phyloP scores from a whole-genome alignment of 1,140 invertebrate genomes.

The Lerema accius region DNA sequence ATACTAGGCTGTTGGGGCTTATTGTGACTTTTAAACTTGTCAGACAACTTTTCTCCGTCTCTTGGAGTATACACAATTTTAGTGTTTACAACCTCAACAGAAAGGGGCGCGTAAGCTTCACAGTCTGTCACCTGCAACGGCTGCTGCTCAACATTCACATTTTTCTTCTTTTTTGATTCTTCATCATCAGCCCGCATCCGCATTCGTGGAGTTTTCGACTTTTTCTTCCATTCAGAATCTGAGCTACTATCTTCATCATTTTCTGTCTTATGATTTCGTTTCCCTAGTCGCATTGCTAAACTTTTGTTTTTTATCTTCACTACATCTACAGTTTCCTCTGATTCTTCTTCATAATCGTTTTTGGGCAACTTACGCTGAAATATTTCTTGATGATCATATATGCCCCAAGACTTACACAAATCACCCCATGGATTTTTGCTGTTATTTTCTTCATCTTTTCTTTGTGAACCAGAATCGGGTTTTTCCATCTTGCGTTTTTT shows the following conservation, averaged over 20 bases:
- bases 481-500: conserved; percentile 84
- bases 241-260: conserved; percentile 73
- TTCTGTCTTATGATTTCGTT: conserved; percentile 60
- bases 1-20: conserved; percentile 48
- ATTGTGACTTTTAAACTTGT: conserved; percentile 60
- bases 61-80: conserved; percentile 52
- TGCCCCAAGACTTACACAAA: conserved; percentile 87
- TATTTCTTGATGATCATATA: conserved; percentile 84
- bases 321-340: conserved; percentile 30
- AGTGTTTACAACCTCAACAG: conserved; percentile 69
- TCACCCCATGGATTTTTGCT: conserved; percentile 89
- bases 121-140: conserved; percentile 49
- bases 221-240: conserved; percentile 83
- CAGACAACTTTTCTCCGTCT: conserved; percentile 57
- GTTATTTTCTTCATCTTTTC: conserved; percentile 58
- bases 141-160: conserved; percentile 48
- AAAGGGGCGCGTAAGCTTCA: conserved; percentile 63
- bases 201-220: conserved; percentile 88
- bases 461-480: conserved; percentile 66
- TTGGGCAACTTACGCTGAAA: conserved; percentile 70
- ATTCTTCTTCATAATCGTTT: conserved; percentile 45
- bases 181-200: conserved; percentile 95
- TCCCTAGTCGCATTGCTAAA: conserved; percentile 73
- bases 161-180: conserved; percentile 85
- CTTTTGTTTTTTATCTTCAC: conserved; percentile 65